Conservation (phyloP, 1,140 invertebrate species). For the Pseudomyrmex gracilis region DNA sequence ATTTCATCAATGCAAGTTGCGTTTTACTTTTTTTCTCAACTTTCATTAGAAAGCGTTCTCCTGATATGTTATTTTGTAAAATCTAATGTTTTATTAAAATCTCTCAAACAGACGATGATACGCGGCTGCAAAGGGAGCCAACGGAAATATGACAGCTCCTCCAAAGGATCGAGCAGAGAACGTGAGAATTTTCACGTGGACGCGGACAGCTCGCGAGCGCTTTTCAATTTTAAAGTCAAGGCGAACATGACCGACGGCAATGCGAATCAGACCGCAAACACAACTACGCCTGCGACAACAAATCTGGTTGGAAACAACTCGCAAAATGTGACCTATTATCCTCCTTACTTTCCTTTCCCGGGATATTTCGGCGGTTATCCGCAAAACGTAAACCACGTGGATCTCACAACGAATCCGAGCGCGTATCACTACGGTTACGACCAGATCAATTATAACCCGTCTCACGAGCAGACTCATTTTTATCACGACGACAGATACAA, state of each 20-base stretch:
- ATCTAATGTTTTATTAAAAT: too few relatives aligned
- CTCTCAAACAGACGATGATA: not conserved
- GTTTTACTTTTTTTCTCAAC: too few relatives aligned
- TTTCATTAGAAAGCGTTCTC: too few relatives aligned
- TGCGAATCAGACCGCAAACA: slow-evolving; percentile 31
- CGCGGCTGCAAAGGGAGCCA: not conserved
- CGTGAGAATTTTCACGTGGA: slow-evolving; percentile 1
- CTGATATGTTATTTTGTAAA: too few relatives aligned
- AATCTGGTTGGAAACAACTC: not conserved
- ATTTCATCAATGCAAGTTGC: too few relatives aligned
- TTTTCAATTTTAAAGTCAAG: not conserved
- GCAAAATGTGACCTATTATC: slow-evolving; percentile 23
- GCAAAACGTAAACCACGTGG: slow-evolving; percentile 74
- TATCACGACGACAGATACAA: slow-evolving; percentile 56
- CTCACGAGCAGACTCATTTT: slow-evolving; percentile 61
- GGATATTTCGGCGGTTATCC: slow-evolving; percentile 81
- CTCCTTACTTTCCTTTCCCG: slow-evolving; percentile 35
- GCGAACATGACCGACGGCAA: not conserved
- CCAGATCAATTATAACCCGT: slow-evolving; percentile 53
- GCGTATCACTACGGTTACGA: slow-evolving; percentile 16
- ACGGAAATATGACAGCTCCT: not conserved
- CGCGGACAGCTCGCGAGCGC: not conserved
- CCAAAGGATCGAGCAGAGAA: not conserved
- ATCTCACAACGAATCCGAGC: slow-evolving; percentile 70
- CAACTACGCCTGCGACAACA: not conserved